These are phyloP conservation scores for Athalia circularis DNA, from an alignment of 2,888 invertebrate species.

Conservation along the genomic window DNA sequence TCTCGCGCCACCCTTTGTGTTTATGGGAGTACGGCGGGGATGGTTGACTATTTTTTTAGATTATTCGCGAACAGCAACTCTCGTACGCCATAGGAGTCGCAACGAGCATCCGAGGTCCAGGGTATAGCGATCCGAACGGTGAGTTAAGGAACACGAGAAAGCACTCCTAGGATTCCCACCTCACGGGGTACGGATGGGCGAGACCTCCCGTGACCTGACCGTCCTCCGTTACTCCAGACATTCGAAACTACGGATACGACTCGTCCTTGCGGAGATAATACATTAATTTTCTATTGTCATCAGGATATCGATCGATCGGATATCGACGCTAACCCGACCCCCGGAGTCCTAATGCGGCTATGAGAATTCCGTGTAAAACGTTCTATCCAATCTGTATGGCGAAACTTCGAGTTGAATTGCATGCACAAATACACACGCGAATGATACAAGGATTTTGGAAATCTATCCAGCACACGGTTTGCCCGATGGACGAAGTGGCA, in stretches of 20 bases:
- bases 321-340: not conserved
- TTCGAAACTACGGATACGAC: not conserved
- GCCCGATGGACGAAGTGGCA: not conserved
- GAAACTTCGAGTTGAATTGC: no score
- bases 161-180: slow-evolving; percentile 70
- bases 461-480: no score
- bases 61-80: slow-evolving; percentile 57
- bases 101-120: slow-evolving; percentile 22
- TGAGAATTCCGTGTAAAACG: not conserved
- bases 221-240: slow-evolving; percentile 21
- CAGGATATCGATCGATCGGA: slow-evolving; percentile 48
- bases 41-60: slow-evolving; percentile 60
- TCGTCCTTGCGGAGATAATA: slow-evolving; percentile 61
- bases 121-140: slow-evolving; percentile 45
- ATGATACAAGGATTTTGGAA: no score
- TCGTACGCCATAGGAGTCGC: slow-evolving; percentile 10
- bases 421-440: no score
- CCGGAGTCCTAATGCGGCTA: not conserved
- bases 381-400: no score
- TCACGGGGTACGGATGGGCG: slow-evolving; percentile 16
- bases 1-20: slow-evolving; percentile 9
- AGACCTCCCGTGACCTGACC: slow-evolving; percentile 37
- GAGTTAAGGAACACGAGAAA: slow-evolving; percentile 74
- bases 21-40: slow-evolving; percentile 19
- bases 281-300: slow-evolving; percentile 71